Base-by-base conservation (phyloP, 92 coral and sea anemone genomes). In the Parazoanthus swiftii region DNA sequence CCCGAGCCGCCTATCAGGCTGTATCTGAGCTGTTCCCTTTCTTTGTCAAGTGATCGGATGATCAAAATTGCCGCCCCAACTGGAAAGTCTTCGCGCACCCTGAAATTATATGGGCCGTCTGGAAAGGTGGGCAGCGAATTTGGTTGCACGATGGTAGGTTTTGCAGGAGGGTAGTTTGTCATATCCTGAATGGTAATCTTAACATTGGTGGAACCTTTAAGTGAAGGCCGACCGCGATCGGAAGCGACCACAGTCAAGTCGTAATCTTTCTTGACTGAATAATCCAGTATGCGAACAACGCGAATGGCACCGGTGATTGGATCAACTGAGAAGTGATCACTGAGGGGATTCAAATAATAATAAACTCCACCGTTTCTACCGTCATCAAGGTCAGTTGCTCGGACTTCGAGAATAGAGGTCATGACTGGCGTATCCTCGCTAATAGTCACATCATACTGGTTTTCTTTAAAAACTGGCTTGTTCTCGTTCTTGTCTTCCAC, bases 361-460 rank as follows among this genome's bases (percentile, higher is more conserved):
- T 92, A 92, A 9, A 92, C 88, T 8, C 92, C 94, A n/a, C 94
- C 94, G 38, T 92, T 92, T 33, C 90, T 92, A 0, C 92, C 92
- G 10, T 80, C 92, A 67, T 92, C 94, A 36, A 23, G 33, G 85
- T 92, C 94, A 44, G 90, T 89, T 18, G 92, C 94, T 50, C 85
- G 81, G 10, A 92, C 94, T 21, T 89, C 89, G 14, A 89, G 67
- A 0, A 92, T 81, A 16, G 89, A 81, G 10, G 75, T 89, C 81
- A 85, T 46, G 0, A 89, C 68, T 38, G 90, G 92, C 0, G 90
- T 86, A 67, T 89, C 79, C 50, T 92, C 94, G 7, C 68, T 87
- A 29, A 92, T 89, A 1, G 38, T 81, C 26, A 56, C 68, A 16
- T 77, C n/a, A 77, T 85, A 68, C 11, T 79, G 81, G 16, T 67